A percentile compares a stretch with the other conserved stretches of the same genome.
These are phyloP conservation scores for Laterallus jamaicensis DNA, from an alignment of 2,113 vertebrate species.

Conservation along the genomic window DNA sequence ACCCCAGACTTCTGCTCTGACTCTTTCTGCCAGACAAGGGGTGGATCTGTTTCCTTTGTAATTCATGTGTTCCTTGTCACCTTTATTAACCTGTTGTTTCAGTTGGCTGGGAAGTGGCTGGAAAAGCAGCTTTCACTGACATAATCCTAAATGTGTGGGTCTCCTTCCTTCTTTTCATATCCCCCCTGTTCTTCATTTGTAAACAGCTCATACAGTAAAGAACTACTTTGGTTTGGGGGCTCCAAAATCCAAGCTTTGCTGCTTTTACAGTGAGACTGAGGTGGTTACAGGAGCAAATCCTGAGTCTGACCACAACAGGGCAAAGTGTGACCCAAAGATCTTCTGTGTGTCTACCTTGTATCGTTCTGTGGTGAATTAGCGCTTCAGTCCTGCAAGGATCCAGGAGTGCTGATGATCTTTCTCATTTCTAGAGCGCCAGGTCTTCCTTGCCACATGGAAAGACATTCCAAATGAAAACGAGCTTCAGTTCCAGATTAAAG, in stretches of 20 bases:
- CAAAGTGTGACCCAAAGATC: background rate
- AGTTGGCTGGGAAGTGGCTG: background rate
- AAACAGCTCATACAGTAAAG: background rate
- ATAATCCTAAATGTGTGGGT: background rate
- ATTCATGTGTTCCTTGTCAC: background rate
- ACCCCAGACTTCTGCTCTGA: background rate
- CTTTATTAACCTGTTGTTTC: background rate
- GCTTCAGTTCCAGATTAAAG: slow-evolving; percentile 99
- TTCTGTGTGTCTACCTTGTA: background rate
- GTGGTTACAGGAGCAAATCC: background rate
- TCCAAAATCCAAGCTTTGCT: background rate
- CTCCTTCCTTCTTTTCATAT: background rate
- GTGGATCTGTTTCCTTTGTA: background rate
- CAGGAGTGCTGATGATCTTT: background rate
- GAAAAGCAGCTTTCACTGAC: background rate
- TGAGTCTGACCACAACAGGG: background rate
- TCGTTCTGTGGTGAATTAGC: background rate
- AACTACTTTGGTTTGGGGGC: background rate
- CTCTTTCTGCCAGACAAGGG: background rate
- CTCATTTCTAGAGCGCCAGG: slow-evolving; percentile 87
- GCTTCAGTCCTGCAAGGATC: background rate
- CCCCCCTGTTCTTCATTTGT: background rate
- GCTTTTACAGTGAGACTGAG: background rate
- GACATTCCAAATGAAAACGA: slow-evolving; percentile 99
- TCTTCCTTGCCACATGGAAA: slow-evolving; percentile 98